Percentiles rank a stretch among this genome's conserved stretches.
These are phyloP conservation scores for Amiota minor DNA, from an alignment of 2,888 invertebrate genomes.

Conservation along the genomic window DNA sequence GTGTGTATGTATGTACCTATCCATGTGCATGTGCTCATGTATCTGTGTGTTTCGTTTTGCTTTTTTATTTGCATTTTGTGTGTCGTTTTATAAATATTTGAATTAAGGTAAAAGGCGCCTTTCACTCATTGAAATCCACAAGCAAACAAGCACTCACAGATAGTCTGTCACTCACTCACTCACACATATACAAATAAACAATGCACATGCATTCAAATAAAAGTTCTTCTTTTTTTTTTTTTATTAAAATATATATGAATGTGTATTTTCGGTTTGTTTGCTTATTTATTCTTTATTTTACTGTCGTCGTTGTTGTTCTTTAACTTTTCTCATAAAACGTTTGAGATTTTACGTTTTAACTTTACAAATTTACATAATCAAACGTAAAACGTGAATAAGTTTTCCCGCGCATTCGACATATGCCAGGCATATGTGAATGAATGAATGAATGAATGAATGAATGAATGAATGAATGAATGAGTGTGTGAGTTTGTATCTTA, in stretches of 20 bases:
- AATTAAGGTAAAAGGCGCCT: constrained; percentile 2
- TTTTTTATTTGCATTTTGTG: too few relatives aligned
- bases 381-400: too few relatives aligned
- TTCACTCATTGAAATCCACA: constrained; percentile 6
- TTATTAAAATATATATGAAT: neutral
- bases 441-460: too few relatives aligned
- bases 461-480: too few relatives aligned
- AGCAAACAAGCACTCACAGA: neutral
- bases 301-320: too few relatives aligned
- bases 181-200: neutral
- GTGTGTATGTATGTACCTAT: neutral
- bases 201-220: neutral
- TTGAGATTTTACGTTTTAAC: too few relatives aligned
- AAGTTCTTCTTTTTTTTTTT: neutral
- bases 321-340: too few relatives aligned
- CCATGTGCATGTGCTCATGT: neutral
- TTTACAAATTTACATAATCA: too few relatives aligned
- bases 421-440: too few relatives aligned
- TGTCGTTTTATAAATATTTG: constrained; percentile 17
- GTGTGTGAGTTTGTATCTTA: too few relatives aligned
- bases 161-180: neutral
- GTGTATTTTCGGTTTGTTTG: neutral
- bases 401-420: too few relatives aligned
- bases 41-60: neutral
- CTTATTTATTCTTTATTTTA: neutral